Base-by-base conservation (phyloP, 2,888 invertebrate genomes). In the Gastrophysa polygoni region DNA sequence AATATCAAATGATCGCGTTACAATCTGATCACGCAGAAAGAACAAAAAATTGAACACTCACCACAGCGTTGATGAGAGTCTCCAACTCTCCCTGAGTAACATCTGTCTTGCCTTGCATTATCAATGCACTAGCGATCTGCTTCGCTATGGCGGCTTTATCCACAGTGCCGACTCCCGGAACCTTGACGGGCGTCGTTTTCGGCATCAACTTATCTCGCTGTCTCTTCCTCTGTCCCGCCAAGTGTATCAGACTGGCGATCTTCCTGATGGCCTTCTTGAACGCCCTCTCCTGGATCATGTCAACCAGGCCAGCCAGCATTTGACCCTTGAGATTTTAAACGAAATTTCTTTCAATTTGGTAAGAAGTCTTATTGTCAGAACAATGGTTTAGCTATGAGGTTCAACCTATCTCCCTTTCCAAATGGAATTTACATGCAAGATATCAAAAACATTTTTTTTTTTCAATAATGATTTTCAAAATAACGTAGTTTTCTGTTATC, bases 141-240 rank as follows among this genome's bases (percentile, higher is more conserved):
- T 89, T 87, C 1, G 93, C 92, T 68, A 94, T 91, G 56, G 91
- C 87, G 24, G 89, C 88, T 71, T 92, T 90, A 76, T 93, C 92
- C 60, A 92, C 89, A 0, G 87, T 85, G 18, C 91, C 92, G 21
- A 81, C 85, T 28, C 90, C 90, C 1, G 89, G 88, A 46, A 91
- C 91, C 34, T 86, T 83, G 14, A 88, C 86, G 0, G 81, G 83
- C 67, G 82, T 82, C 16, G 72, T 68, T 58, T 74, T 75, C 14
- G 68, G 62, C 48, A 20, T 34, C 11, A 59, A 20, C n/a, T 76
- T 77, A 21, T 73, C 77, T 32, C 79, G 79, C 46, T 79, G 80
- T 56, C 78, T 80, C 68, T 84, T 85, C 10, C 81, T 78, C 61
- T 85, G 82, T 0, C 84, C 81, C 0, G 90, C 90, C 74, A 87